Evolutionary conservation across 2,888 invertebrate species (phyloP), one percentile per base, ranked within the genome.

Genomic region (Idaea biselata): DNA sequence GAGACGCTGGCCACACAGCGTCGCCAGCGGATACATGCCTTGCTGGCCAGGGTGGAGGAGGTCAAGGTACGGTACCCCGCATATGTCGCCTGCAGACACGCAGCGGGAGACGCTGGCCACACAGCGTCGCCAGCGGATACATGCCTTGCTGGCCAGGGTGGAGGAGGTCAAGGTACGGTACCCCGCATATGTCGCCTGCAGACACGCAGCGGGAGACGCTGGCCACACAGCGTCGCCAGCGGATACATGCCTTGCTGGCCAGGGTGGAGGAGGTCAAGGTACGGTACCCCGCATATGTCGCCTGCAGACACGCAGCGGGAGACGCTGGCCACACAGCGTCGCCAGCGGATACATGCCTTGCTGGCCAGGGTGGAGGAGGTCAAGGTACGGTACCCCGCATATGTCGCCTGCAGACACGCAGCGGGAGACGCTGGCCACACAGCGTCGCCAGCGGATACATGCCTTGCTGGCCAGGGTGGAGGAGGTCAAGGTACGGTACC

Each of bases 1-100:
- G 95, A 96, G 74, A 94, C 96, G 73, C 89, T 98, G 44, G 95
- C 97, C 75, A 96, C 96, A 62, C 97, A 98, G 74, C 96, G 97
- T 73, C 95, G 97, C 0, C 95, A 95, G 70, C 96, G 97, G 78
- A 94, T 99, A 72, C 96, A 97, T 71, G 97, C 97, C 68, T 91
- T 99, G 1, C 91, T 97, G 58, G 97, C 96, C 16, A 95, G 97
- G 79, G 99, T 98, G 0, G 96, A 96, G 78, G 96, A 96, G 76
- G 97, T 95, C 0, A 96, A 96, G 86, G 25, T 25, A 25, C 25
- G 5, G 3, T 5, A 25, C 25, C 25, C 25, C 25, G 25, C 25
- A 25, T 25, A 25, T 25, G 25, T 25, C 25, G 1, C 25, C 96
- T 98, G 73, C 97, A 98, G 85, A 25, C 25, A 25, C 25, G 5